Percentiles rank a stretch among this genome's conserved stretches.
Conservation (phyloP, 1,140 invertebrate genomes). For the Leptinotarsa undecemlineata region DNA sequence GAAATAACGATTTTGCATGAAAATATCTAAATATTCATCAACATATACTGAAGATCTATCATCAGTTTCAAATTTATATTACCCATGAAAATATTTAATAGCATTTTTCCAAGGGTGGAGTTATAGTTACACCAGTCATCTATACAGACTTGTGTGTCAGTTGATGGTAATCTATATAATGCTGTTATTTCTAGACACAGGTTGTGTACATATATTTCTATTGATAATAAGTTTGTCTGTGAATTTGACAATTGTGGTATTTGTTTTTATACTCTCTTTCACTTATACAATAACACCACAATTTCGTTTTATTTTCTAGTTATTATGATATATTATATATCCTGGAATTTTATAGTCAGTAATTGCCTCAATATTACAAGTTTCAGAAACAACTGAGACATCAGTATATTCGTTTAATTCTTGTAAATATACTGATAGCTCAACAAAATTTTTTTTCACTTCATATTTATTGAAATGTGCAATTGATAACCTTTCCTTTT, state of each 20-base stretch:
- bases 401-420: background rate
- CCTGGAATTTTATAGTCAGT: background rate
- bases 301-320: background rate
- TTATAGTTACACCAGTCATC: background rate
- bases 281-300: background rate
- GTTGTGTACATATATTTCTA: background rate
- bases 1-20: no score
- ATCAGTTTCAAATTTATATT: background rate
- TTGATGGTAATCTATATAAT: background rate
- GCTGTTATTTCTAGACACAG: background rate
- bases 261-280: background rate
- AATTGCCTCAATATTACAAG: background rate
- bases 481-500: background rate
- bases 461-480: background rate
- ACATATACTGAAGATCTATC: background rate
- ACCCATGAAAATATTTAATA: background rate
- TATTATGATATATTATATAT: background rate
- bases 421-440: background rate
- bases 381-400: background rate
- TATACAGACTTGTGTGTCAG: background rate
- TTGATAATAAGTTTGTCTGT: background rate
- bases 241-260: background rate
- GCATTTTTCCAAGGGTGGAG: background rate
- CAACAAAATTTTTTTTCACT: background rate
- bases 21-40: no score